phyloP scores from a whole-genome alignment of 2,797 vertebrate species.

The Phalanger gymnotis region DNA sequence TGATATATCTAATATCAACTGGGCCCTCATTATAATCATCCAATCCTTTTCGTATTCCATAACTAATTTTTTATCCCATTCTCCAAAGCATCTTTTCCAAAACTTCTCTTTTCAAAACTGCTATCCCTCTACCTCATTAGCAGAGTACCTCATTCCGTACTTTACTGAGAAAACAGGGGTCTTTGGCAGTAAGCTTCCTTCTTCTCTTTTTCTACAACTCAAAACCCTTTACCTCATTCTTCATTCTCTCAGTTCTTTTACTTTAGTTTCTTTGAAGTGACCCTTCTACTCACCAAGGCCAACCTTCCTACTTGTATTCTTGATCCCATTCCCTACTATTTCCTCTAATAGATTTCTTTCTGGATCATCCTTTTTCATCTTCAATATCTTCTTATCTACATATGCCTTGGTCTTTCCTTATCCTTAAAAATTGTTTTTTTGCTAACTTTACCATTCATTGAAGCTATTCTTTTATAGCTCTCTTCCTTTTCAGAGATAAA shows the following conservation, averaged over 20 bases:
- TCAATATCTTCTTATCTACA: background rate
- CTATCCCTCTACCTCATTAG: background rate
- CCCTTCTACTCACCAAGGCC: background rate
- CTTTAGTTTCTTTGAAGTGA: background rate
- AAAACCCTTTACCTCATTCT: background rate
- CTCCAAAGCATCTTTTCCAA: background rate
- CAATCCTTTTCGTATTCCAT: background rate
- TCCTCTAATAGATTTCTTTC: background rate
- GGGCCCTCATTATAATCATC: background rate
- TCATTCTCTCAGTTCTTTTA: background rate
- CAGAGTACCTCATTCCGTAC: background rate
- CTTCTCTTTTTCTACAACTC: background rate
- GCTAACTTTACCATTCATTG: background rate
- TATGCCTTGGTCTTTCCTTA: background rate
- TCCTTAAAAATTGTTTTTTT: background rate
- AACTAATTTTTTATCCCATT: background rate
- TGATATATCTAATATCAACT: background rate
- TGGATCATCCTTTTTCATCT: background rate
- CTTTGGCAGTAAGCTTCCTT: background rate
- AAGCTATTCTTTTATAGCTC: background rate
- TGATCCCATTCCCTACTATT: background rate
- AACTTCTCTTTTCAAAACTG: background rate
- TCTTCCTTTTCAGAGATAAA: background rate
- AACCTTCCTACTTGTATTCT: background rate
- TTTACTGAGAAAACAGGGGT: background rate